These are phyloP conservation scores for Onychomys torridus DNA, from an alignment of 2,797 vertebrate genomes.

Conservation along the genomic window DNA sequence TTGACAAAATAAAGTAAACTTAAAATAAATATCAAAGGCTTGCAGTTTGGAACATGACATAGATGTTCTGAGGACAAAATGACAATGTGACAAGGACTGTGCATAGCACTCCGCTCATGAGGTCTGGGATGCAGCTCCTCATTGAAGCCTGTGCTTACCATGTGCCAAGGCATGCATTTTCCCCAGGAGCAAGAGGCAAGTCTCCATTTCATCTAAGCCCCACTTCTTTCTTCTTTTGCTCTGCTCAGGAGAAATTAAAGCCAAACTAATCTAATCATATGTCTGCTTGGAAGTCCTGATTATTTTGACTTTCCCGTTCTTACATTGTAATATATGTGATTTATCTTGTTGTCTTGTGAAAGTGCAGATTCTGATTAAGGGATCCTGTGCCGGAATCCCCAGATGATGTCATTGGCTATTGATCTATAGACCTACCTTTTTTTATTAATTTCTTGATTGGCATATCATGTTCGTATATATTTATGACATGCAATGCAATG, in stretches of 20 bases:
- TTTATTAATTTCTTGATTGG: neutral
- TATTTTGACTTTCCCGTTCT: neutral
- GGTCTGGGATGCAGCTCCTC: too few species aligned
- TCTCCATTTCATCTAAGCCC: neutral
- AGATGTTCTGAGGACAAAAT: neutral
- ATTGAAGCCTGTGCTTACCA: neutral
- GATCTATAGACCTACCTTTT: neutral
- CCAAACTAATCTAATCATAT: neutral
- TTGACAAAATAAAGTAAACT: neutral
- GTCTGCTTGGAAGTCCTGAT: neutral
- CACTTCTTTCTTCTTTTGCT: conserved; percentile 1
- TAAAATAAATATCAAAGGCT: neutral
- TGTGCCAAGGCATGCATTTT: neutral
- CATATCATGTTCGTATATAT: neutral
- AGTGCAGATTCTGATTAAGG: neutral
- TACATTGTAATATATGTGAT: neutral
- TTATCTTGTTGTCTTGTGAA: neutral
- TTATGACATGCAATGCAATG: neutral
- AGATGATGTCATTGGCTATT: neutral
- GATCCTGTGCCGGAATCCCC: neutral
- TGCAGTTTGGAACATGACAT: neutral
- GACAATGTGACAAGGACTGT: neutral
- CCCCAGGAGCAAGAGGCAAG: neutral
- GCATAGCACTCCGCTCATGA: neutral
- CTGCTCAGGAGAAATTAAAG: neutral